phyloP scores from a whole-genome alignment of 2,888 invertebrate species.

The Chloromyia formosa region DNA sequence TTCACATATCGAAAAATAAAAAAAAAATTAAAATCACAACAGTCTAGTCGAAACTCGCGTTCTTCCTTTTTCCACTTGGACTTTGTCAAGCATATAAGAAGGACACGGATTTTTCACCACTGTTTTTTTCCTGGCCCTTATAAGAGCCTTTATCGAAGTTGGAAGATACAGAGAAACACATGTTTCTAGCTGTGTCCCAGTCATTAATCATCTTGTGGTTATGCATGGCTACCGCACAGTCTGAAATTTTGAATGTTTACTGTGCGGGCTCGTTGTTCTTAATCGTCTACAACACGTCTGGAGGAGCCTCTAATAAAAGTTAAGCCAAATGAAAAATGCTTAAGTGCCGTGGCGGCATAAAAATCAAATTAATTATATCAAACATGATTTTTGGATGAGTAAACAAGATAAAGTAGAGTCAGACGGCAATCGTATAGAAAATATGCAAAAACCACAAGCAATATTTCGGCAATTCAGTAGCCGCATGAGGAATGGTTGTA shows the following conservation, averaged over 20 bases:
- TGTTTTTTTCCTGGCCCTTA: background rate
- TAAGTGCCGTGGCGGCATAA: constrained; percentile 38
- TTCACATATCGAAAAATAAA: too few relatives aligned
- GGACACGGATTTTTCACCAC: background rate
- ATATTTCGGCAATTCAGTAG: too few relatives aligned
- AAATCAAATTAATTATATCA: constrained; percentile 38
- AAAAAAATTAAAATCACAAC: background rate
- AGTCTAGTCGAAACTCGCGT: constrained; percentile 6
- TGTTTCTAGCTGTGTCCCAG: constrained; percentile 35
- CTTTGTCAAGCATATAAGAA: background rate
- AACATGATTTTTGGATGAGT: constrained; percentile 38
- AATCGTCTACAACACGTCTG: constrained; percentile 31
- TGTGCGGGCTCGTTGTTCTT: background rate
- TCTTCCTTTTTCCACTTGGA: background rate
- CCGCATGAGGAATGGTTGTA: too few relatives aligned
- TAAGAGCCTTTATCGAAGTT: background rate
- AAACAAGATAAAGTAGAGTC: constrained; percentile 18
- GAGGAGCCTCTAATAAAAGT: background rate
- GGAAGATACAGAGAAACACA: constrained; percentile 35
- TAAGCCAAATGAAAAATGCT: constrained; percentile 24
- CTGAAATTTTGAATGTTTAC: constrained; percentile 10
- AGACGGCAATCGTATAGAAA: too few relatives aligned
- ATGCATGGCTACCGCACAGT: constrained; percentile 29
- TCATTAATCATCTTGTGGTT: constrained; percentile 43
- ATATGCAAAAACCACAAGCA: too few relatives aligned